Conservation (phyloP, 2,797 vertebrate genomes). For the Molossus molossus region DNA sequence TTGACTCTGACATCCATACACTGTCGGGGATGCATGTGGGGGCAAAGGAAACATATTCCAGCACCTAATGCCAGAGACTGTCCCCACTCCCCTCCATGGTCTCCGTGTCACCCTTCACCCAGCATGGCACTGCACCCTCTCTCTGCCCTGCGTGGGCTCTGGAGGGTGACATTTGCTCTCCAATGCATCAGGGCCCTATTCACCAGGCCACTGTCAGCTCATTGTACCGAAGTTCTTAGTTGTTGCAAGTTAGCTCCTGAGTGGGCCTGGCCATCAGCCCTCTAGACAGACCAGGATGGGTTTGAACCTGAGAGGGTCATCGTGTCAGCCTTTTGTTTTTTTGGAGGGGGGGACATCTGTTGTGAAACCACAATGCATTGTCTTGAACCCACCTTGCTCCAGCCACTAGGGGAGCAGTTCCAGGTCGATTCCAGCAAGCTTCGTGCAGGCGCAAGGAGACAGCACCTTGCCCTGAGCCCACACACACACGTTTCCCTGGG, state of each 20-base stretch:
- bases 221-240: not conserved
- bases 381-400: not conserved
- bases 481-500: not conserved
- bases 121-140: not conserved
- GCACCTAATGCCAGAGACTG: not conserved
- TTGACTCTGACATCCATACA: not conserved
- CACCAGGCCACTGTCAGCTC: not conserved
- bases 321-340: not conserved
- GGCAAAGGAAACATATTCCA: not conserved
- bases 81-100: not conserved
- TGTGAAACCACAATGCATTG: not conserved
- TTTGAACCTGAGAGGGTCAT: not conserved
- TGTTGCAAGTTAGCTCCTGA: not conserved
- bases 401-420: not conserved
- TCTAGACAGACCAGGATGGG: not conserved
- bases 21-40: not conserved
- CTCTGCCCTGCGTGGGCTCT: not conserved
- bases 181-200: not conserved
- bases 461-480: not conserved
- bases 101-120: not conserved
- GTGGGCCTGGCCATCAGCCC: not conserved
- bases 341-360: too few relatives aligned
- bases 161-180: not conserved
- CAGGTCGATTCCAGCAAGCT: not conserved
- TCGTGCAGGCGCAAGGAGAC: not conserved